phyloP scores from a whole-genome alignment of 2,888 invertebrate genomes.

The Tenthredo livida region DNA sequence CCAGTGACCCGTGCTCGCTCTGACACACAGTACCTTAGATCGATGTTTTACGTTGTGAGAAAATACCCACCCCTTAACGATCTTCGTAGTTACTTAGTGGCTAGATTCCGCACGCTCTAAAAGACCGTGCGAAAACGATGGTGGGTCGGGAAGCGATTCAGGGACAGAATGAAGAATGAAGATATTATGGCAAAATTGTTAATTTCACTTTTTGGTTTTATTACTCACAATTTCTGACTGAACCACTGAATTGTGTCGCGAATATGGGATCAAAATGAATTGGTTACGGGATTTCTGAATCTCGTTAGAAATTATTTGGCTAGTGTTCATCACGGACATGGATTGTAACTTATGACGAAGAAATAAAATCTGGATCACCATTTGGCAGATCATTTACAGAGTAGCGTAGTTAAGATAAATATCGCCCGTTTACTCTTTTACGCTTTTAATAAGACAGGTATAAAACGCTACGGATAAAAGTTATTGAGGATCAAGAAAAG shows the following conservation, averaged over 20 bases:
- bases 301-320: neutral
- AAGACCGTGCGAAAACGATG: neutral
- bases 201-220: neutral
- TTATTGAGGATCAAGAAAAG: constrained; percentile 42
- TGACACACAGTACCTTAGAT: neutral
- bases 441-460: constrained; percentile 47
- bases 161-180: constrained; percentile 6
- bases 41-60: neutral
- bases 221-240: neutral
- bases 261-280: neutral
- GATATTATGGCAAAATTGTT: neutral
- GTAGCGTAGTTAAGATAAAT: constrained; percentile 28
- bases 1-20: neutral
- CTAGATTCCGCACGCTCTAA: constrained; percentile 2
- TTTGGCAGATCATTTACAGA: constrained; percentile 47
- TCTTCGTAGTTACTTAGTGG: constrained; percentile 1
- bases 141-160: neutral
- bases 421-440: constrained; percentile 45
- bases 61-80: neutral
- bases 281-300: neutral
- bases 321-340: neutral
- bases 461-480: constrained; percentile 33
- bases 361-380: constrained; percentile 39
- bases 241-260: constrained; percentile 1
- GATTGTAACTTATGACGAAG: constrained; percentile 5